Evolutionary conservation across 2,888 invertebrate genomes (phyloP), one percentile per base, ranked within the genome.

Genomic region (Cataglyphis rosenhaueri): DNA sequence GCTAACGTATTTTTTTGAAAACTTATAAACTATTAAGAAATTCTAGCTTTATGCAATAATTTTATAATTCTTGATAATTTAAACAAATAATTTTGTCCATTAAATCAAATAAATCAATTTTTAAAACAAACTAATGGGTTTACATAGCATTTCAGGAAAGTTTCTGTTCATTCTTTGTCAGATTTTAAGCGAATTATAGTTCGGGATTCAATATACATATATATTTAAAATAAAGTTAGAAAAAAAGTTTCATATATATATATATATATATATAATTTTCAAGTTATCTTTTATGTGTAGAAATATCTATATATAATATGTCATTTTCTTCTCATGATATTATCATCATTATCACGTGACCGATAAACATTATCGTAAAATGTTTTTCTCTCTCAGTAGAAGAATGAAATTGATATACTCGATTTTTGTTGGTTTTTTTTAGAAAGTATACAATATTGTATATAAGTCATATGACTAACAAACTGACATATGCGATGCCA

Each of bases 401-500:
- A 29, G 4, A 59, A 9, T 48, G 29, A 41, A 29, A 74, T 10
- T 18, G 21, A 44, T 5, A 32, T 52, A 8, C 8, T 1, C 3
- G 15, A 62, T 15, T 2, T 44, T 35, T 10, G 4, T 38, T 62
- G 3, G 15, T 32, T 38, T 78, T 61, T 78, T 44, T 68, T 68
- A 59, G 18, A 59, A 48, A 57, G 8, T 44, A 21, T 44, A 66
- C 9, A 29, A 65, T 57, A 29, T 65, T 29, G 1, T 15, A 76
- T 38, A 38, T n/a, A 41, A 75, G 9, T 65, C 18, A 44, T 32
- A 12, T 65, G 55, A 57, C 9, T 32, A 65, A 64, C 38, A 15
- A 55, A 66, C 55, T 29, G 18, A 55, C 75, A 76, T 64, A 55
- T 65, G 75, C 25, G 75, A 75, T 64, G 38, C 52, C n/a, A 76